Conservation (phyloP, 92 coral and sea anemone species). For the Hydrozoanthus gracilis region DNA sequence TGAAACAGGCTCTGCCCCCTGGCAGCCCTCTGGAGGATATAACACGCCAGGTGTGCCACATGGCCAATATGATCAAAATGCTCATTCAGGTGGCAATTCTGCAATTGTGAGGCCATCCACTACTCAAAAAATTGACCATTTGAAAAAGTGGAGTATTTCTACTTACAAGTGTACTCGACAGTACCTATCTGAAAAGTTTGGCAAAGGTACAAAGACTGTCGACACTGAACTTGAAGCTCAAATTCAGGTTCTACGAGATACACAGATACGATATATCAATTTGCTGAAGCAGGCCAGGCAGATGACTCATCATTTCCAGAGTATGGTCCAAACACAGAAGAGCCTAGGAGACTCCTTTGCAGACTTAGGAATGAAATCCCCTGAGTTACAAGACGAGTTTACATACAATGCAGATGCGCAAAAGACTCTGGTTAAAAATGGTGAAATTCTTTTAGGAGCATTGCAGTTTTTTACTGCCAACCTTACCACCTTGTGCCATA, state of each 20-base stretch:
- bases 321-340: slow-evolving; percentile 88
- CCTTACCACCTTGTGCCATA: slow-evolving; percentile 89
- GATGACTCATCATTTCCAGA: slow-evolving; percentile 89
- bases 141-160: slow-evolving; percentile 97
- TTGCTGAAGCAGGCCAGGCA: slow-evolving; percentile 85
- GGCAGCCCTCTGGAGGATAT: slow-evolving; percentile 36
- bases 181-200: slow-evolving; percentile 93
- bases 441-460: slow-evolving; percentile 95
- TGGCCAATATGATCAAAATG: slow-evolving; percentile 32
- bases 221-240: slow-evolving; percentile 96
- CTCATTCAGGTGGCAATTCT: slow-evolving; percentile 31
- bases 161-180: slow-evolving; percentile 97
- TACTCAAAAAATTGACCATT: slow-evolving; percentile 82
- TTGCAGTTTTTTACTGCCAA: slow-evolving; percentile 89
- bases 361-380: slow-evolving; percentile 97
- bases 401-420: slow-evolving; percentile 93
- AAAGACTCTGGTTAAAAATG: slow-evolving; percentile 90
- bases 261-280: slow-evolving; percentile 82
- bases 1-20: slow-evolving; percentile 32
- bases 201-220: slow-evolving; percentile 95
- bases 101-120: slow-evolving; percentile 77
- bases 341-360: slow-evolving; percentile 85
- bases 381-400: slow-evolving; percentile 96
- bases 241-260: slow-evolving; percentile 84
- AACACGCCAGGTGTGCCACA: not conserved